Evolutionary conservation across 2,888 invertebrate species (phyloP), one percentile per base, ranked within the genome.

Genomic region (Macrosoma leucophasiata): DNA sequence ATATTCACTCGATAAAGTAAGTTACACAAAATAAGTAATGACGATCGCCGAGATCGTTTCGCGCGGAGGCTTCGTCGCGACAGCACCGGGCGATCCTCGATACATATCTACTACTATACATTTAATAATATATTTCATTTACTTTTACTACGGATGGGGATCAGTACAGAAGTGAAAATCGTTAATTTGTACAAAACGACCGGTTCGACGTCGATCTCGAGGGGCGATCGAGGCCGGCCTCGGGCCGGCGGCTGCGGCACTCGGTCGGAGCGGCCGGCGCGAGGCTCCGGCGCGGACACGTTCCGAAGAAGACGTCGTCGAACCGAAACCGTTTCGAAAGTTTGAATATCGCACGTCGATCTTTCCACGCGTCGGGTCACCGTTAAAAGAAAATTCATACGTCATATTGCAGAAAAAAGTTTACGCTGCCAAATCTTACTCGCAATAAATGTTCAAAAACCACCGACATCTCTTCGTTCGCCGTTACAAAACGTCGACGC

Each of bases 231-330:
- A 38, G 31, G 38, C 41, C 25, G 28, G 28, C 41, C 26, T 25
- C 27, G 21, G 24, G 31, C 9, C 10, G 9, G 15, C 25, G 1
- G n/a, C 19, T 10, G 19, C n/a, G n/a, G n/a, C n/a, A n/a, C n/a
- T n/a, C n/a, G n/a, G n/a, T n/a, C n/a, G 22, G 14, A 6, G 22
- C 15, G 25, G 30, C 31, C 26, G 29, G 34, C 40, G 17, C 28
- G 27, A 24, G 31, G 30, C 9, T 45, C 53, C 62, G 39, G 73
- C 58, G 54, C 64, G 66, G 56, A 77, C 74, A 48, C 75, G 72
- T 34, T 77, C 76, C 53, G 73, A 68, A 28, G 73, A 56, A 25
- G 56, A 58, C 49, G 76, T 69, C 69, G 69, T 65, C 61, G 56
- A n/a, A n/a, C n/a, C n/a, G n/a, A n/a, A n/a, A n/a, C n/a, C n/a